A percentile compares a stretch with the other conserved stretches of the same genome.
Evolutionary conservation across 2,888 invertebrate genomes (phyloP).

Genomic region (Ectobius pallidus): DNA sequence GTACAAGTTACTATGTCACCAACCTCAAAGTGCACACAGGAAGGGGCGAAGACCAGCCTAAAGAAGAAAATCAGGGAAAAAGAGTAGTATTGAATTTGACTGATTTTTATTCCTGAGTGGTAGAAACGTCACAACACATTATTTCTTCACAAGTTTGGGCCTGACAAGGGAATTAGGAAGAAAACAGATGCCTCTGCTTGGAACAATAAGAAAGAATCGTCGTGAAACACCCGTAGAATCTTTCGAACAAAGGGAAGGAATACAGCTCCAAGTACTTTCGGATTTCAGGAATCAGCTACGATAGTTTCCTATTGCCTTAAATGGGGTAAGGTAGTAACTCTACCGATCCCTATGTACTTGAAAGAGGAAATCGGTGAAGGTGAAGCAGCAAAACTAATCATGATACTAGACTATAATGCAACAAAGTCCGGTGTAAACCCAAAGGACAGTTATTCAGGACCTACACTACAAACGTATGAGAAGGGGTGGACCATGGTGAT

Average conservation of each 20-base stretch:
- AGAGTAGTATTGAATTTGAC: too few relatives aligned
- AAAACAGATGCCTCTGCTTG: too few relatives aligned
- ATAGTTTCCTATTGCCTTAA: not conserved
- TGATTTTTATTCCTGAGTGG: not conserved
- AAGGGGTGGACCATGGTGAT: too few relatives aligned
- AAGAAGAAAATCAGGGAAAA: too few relatives aligned
- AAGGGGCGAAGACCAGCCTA: too few relatives aligned
- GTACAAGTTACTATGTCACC: too few relatives aligned
- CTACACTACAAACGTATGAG: too few relatives aligned
- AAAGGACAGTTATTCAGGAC: not conserved
- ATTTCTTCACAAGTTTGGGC: not conserved
- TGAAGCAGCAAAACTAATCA: not conserved
- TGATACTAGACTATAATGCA: not conserved
- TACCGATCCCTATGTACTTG: too few relatives aligned
- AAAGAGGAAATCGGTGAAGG: not conserved
- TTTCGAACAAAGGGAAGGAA: not conserved
- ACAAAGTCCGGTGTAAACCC: not conserved
- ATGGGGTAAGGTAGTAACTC: too few relatives aligned
- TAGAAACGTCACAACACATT: not conserved
- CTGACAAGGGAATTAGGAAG: not conserved
- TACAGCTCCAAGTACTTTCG: not conserved
- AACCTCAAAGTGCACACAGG: too few relatives aligned
- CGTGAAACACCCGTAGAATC: not conserved
- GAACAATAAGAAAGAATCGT: too few relatives aligned
- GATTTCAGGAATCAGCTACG: not conserved